Conservation (phyloP, 1,140 invertebrate genomes). For the Dreissena rostriformis region DNA sequence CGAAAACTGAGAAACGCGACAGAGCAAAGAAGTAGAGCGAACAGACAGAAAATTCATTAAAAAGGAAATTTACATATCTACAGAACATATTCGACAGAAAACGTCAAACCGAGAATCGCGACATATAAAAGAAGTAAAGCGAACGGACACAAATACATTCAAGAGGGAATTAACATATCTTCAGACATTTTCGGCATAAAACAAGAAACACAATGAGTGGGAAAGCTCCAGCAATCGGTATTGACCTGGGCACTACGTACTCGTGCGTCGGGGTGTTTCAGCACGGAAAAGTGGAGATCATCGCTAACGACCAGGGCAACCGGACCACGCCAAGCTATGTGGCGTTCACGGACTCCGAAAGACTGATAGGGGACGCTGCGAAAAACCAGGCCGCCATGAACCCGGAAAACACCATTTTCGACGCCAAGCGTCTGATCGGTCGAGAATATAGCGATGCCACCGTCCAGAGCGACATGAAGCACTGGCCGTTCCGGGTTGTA, state of each 20-base stretch:
- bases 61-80: too few species aligned
- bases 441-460: constrained; percentile 88
- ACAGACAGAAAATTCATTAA: too few species aligned
- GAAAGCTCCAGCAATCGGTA: constrained; percentile 68
- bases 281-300: constrained; percentile 97
- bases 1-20: too few species aligned
- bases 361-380: constrained; percentile 97
- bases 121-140: too few species aligned
- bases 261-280: constrained; percentile 84
- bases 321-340: constrained; percentile 98
- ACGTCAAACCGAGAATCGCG: too few species aligned
- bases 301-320: constrained; percentile 98
- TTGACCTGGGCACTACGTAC: constrained; percentile 83
- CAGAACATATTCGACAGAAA: too few species aligned
- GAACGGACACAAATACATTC: too few species aligned
- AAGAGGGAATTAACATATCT: too few species aligned
- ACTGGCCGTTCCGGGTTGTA: constrained; percentile 89
- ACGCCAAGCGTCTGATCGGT: constrained; percentile 91
- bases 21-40: too few species aligned
- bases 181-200: too few species aligned
- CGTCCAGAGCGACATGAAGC: constrained; percentile 86
- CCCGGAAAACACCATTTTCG: constrained; percentile 88
- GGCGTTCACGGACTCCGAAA: constrained; percentile 97
- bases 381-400: constrained; percentile 95
- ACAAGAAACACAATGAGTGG: constrained; percentile 46